Base-by-base conservation (phyloP, 2,888 invertebrate species). In the Amblyjoppa proteus region DNA sequence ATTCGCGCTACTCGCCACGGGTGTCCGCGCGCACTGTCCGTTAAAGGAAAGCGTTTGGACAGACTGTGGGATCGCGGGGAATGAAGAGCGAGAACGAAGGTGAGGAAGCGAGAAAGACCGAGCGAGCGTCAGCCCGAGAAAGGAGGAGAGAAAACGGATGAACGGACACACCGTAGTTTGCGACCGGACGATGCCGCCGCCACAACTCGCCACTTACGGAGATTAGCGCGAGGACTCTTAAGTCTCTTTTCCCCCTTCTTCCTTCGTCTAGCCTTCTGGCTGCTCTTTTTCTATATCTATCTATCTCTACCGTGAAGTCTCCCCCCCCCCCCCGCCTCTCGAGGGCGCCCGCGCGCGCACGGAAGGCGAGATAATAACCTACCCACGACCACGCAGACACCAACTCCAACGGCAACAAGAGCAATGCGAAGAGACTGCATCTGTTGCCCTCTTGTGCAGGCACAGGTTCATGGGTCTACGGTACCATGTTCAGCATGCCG, bases 51-150 rank as follows among this genome's bases (percentile, higher is more conserved):
- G 83, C 83, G 84, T 88, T 89, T 81, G 75, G 88, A 89, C 89
- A 89, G 88, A 89, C 88, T 89, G 89, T 89, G 89, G 88, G 89
- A 88, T 87, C 88, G 82, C 73, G 80, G 68, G 76, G 83, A 81
- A 74, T 71, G 79, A 79, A 79, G 75, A 80, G 73, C 56, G 83
- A 77, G 80, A 83, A 76, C 45, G 58, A 69, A 38, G 75, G 68
- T 49, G 73, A 74, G 28, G 68, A 68, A 49, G 53, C 20, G 68
- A 9, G 68, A 58, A 58, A 28, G 45, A 49, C 45, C 16, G 45
- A 49, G 45, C 45, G 45, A 28, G 11, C 25, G 28, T 28, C 28
- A 58, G 13, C 25, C 3, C 58, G 58, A 4, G 58, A n/a, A 11
- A 53, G 31, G 53, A 80, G 81, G 81, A 74, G 73, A 78, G 58